Percentiles rank a stretch among this genome's conserved stretches.
These are phyloP conservation scores for Gymnarchus niloticus DNA, from an alignment of 2,113 vertebrate genomes.

Conservation along the genomic window DNA sequence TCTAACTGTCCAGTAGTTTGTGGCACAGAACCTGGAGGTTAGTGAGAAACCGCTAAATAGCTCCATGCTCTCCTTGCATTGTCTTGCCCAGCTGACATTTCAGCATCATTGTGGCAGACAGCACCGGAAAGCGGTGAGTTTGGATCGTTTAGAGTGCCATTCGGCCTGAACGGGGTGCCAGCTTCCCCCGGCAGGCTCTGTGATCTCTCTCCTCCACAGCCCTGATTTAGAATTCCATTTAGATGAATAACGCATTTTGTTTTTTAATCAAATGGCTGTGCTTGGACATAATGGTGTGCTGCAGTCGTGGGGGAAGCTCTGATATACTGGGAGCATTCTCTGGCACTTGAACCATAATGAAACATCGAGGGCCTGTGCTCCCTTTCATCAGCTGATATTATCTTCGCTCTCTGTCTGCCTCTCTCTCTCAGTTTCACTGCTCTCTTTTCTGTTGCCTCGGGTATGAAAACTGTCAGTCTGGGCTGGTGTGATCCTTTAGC, in stretches of 20 bases:
- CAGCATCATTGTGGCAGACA: not conserved
- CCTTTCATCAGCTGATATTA: slow-evolving; percentile 53
- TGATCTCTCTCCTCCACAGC: slow-evolving; percentile 17
- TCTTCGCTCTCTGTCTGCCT: slow-evolving; percentile 4
- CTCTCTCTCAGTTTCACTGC: slow-evolving; percentile 16
- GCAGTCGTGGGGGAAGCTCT: not conserved
- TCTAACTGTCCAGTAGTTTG: not conserved
- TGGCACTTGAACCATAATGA: slow-evolving; percentile 46
- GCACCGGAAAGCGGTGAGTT: not conserved
- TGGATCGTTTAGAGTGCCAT: not conserved
- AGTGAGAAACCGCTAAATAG: slow-evolving; percentile 30
- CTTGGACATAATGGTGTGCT: slow-evolving; percentile 1
- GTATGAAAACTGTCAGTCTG: not conserved
- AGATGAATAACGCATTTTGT: slow-evolving; percentile 60
- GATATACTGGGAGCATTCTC: slow-evolving; percentile 23
- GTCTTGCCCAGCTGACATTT: not conserved
- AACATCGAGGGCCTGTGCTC: slow-evolving; percentile 50
- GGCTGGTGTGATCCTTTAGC: not conserved
- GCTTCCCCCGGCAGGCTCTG: not conserved
- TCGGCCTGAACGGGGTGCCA: not conserved
- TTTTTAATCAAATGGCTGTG: slow-evolving; percentile 61
- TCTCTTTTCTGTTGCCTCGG: not conserved
- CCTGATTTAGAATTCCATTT: slow-evolving; percentile 61
- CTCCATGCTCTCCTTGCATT: slow-evolving; percentile 20
- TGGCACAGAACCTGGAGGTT: not conserved